Evolutionary conservation across 2,888 invertebrate genomes (phyloP).

Genomic region (Drosophila incognita): DNA sequence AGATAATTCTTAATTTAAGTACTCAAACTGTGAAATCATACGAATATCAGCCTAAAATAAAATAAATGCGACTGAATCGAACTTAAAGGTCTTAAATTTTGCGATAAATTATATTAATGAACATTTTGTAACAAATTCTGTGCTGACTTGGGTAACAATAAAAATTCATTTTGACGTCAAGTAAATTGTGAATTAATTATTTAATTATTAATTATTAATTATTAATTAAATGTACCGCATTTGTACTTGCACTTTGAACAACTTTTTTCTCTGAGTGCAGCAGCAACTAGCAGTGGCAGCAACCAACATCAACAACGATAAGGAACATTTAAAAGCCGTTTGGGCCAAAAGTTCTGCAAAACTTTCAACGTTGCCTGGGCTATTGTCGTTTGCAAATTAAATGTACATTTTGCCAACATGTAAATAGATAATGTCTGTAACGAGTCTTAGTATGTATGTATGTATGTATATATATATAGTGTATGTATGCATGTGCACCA

Average conservation of each 20-base stretch:
- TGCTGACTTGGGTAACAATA: background rate
- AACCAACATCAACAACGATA: slow-evolving; percentile 60
- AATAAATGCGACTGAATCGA: background rate
- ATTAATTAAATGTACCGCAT: background rate
- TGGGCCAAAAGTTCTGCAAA: slow-evolving; percentile 61
- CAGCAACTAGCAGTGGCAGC: slow-evolving; percentile 24
- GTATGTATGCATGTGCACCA: slow-evolving; percentile 11
- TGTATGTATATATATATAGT: slow-evolving; percentile 3
- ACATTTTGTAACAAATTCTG: background rate
- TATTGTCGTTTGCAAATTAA: slow-evolving; percentile 68
- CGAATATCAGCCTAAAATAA: background rate
- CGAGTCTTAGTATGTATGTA: slow-evolving; percentile 27
- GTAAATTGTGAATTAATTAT: background rate
- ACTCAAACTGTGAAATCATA: background rate
- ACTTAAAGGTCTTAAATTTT: background rate
- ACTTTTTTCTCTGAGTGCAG: slow-evolving; percentile 5
- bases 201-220: too few species aligned
- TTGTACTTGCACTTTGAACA: background rate
- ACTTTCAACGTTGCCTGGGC: slow-evolving; percentile 61
- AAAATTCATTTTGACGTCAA: background rate
- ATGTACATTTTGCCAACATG: slow-evolving; percentile 71
- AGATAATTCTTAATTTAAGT: background rate
- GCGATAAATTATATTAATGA: background rate
- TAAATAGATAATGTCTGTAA: slow-evolving; percentile 72
- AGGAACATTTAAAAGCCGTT: slow-evolving; percentile 76